Base-by-base conservation (phyloP, 1,140 invertebrate species). In the Holcopasites calliopsidis region DNA sequence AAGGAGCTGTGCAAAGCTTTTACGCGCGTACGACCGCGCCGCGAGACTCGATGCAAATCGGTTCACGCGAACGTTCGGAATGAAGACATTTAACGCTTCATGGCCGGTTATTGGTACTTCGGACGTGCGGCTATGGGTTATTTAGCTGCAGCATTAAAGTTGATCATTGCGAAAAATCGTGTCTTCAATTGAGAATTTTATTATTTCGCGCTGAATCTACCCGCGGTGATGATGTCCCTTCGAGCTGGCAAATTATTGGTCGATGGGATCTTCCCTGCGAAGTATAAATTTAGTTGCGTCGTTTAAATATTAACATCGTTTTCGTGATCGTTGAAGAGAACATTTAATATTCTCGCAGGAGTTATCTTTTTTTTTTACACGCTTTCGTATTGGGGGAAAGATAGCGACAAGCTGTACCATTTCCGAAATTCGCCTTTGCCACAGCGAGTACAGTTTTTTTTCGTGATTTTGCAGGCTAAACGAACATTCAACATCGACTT, bases 401-500 rank as follows among this genome's bases (percentile, higher is more conserved):
- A 79, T n/a, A n/a, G 79, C 38, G 58, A 33, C 10, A 40, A 62
- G 55, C 60, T 28, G 13, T 23, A 60, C 54, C 52, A 60, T 66
- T 86, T 57, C 61, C 58, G 50, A 31, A 13, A 54, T 44, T 44
- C n/a, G n/a, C n/a, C n/a, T n/a, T n/a, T n/a, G n/a, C n/a, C n/a
- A 72, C 72, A 23, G 2, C n/a, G 42, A 28, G 23, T 21, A 40
- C 23, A 35, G 72, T 69, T 62, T 71, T 85, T 77, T 86, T 82
- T 84, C 80, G 28, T 49, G 5, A 69, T 86, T 88, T 89, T 92
- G 7, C 92, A 94, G 93, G 91, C 92, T 61, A 88, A 89, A 76
- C 84, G 90, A 72, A 93, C 90, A 5, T 94, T 93, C 89, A 92
- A 92, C 60, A 87, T 85, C 44, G 90, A 92, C 77, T 91, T 91